Percentiles rank a stretch among this genome's conserved stretches.
Evolutionary conservation across 1,140 invertebrate species (phyloP).

Genomic region (Drosophila guanche): DNA sequence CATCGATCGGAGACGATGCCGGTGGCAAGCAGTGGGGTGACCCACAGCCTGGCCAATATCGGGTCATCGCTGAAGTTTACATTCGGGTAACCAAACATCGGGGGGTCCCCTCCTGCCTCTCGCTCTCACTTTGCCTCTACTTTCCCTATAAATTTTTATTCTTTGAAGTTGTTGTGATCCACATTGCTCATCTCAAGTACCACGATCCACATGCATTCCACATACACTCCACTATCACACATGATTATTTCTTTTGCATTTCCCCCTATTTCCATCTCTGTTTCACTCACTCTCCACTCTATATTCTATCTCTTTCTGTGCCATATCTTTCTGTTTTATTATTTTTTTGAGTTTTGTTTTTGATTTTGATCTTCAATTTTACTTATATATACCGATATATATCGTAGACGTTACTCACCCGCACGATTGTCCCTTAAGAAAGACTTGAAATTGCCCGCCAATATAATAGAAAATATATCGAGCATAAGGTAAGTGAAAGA

Average conservation of each 20-base stretch:
- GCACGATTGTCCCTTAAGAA: conserved; percentile 90
- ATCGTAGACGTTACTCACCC: conserved; percentile 91
- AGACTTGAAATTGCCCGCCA: conserved; percentile 88
- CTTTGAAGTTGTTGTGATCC: neutral
- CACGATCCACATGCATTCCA: conserved; percentile 24
- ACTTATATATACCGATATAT: conserved; percentile 44
- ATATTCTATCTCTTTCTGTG: conserved; percentile 11
- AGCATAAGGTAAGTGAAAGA: conserved; percentile 88
- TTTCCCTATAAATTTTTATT: neutral
- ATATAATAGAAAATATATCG: conserved; percentile 88
- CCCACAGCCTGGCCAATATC: conserved; percentile 90
- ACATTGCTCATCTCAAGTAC: conserved; percentile 13
- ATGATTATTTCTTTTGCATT: conserved; percentile 3
- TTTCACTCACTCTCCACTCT: conserved; percentile 7
- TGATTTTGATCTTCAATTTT: conserved; percentile 50
- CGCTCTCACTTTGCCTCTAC: neutral
- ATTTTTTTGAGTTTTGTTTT: conserved; percentile 26
- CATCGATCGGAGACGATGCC: conserved; percentile 93
- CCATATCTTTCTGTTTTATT: neutral
- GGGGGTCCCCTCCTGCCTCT: neutral
- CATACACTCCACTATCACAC: conserved; percentile 3
- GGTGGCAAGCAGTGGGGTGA: conserved; percentile 86
- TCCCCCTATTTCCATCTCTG: neutral
- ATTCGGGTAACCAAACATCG: conserved; percentile 88
- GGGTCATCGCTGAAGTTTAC: conserved; percentile 92